Evolutionary conservation across 2,797 vertebrate genomes (phyloP).

Genomic region (Alfaro cultratus): DNA sequence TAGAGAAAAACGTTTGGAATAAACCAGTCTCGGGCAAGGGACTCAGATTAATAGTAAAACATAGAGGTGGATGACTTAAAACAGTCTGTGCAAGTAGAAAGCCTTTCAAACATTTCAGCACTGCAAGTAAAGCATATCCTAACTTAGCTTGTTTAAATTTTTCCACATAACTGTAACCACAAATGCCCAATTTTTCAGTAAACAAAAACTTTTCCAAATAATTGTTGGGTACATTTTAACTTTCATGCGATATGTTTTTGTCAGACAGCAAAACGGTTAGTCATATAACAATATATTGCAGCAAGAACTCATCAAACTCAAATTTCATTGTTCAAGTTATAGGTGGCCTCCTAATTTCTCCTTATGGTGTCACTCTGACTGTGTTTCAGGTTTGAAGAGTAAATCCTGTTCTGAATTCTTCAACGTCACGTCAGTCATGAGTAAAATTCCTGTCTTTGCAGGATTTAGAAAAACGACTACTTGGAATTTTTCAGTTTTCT

Average conservation of each 20-base stretch:
- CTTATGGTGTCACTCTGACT: conserved; percentile 5
- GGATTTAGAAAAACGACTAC: conserved; percentile 15
- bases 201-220: conserved; percentile 13
- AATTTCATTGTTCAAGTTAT: conserved; percentile 21
- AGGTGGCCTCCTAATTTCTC: conserved; percentile 3
- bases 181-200: neutral
- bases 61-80: neutral
- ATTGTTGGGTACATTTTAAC: conserved; percentile 27
- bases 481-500: conserved; percentile 9
- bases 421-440: conserved; percentile 13
- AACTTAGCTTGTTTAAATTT: neutral
- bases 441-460: conserved; percentile 9
- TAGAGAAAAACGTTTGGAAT: neutral
- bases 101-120: neutral
- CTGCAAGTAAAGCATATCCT: neutral
- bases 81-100: neutral
- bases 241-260: conserved; percentile 40
- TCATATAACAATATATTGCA: conserved; percentile 14
- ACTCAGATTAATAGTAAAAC: neutral
- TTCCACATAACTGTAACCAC: neutral
- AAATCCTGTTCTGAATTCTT: conserved; percentile 8
- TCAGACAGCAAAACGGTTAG: conserved; percentile 29
- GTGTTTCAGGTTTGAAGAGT: conserved; percentile 15
- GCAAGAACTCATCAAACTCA: conserved; percentile 18
- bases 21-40: neutral